A percentile compares a stretch with the other conserved stretches of the same genome.
phyloP scores from a whole-genome alignment of 2,888 invertebrate genomes.

The Tigriopus californicus region DNA sequence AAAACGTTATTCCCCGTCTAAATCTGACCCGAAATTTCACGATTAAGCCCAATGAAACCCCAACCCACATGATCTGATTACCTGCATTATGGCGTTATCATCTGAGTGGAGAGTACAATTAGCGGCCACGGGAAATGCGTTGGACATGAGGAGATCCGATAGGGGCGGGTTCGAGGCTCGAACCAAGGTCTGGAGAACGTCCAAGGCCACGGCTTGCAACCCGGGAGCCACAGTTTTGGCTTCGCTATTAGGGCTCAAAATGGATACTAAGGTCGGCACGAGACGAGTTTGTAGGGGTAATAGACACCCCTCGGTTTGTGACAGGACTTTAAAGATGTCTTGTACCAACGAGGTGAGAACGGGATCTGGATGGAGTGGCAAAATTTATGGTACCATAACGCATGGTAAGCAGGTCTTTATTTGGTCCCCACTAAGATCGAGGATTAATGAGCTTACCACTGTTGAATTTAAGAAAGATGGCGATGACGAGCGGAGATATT shows the following conservation, averaged over 20 bases:
- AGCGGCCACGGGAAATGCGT: constrained; percentile 27
- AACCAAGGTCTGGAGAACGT: constrained; percentile 43
- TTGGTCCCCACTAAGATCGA: neutral
- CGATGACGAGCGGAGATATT: constrained; percentile 43
- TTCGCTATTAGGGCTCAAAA: constrained; percentile 29
- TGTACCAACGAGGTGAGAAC: constrained; percentile 40
- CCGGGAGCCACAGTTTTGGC: constrained; percentile 29
- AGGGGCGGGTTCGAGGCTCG: constrained; percentile 41
- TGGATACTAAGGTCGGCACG: constrained; percentile 43
- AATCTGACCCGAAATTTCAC: too few relatives aligned
- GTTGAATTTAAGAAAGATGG: constrained; percentile 44
- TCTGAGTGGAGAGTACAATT: constrained; percentile 42
- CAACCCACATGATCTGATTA: too few relatives aligned
- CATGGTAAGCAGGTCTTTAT: neutral
- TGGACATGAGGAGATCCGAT: constrained; percentile 25
- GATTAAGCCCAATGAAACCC: too few relatives aligned
- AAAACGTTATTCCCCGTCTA: too few relatives aligned
- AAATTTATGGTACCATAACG: too few relatives aligned
- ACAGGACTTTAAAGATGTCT: constrained; percentile 42
- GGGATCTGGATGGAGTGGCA: constrained; percentile 32
- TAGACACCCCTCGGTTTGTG: constrained; percentile 39
- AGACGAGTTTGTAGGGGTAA: constrained; percentile 41
- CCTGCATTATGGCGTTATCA: constrained; percentile 42
- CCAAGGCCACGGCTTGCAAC: constrained; percentile 37
- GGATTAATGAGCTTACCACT: constrained; percentile 25